A percentile compares a stretch with the other conserved stretches of the same genome.
These are phyloP conservation scores for Temnothorax longispinosus DNA, from an alignment of 1,140 invertebrate species.

Conservation along the genomic window DNA sequence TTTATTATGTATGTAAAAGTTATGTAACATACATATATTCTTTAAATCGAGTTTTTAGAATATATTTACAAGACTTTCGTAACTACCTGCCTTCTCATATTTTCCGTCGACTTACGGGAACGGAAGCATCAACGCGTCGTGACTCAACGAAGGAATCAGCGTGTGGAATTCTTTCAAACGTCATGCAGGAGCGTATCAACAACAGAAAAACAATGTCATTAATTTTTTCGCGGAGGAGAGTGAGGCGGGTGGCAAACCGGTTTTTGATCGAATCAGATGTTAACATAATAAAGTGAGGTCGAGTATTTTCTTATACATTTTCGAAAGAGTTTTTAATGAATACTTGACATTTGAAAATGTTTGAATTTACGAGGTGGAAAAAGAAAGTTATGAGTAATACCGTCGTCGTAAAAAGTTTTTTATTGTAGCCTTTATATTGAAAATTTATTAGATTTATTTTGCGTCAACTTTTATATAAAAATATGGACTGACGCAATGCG, in stretches of 20 bases:
- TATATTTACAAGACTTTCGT: constrained; percentile 50
- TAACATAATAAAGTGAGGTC: neutral
- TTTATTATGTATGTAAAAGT: constrained; percentile 13
- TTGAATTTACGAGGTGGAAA: neutral
- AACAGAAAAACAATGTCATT: constrained; percentile 5
- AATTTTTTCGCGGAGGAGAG: neutral
- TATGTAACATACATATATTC: neutral
- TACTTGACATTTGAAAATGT: neutral
- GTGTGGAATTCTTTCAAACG: constrained; percentile 16
- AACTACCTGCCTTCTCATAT: constrained; percentile 30
- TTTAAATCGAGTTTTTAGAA: constrained; percentile 37
- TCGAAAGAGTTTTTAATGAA: neutral
- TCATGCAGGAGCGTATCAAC: constrained; percentile 4
- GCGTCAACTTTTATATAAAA: constrained; percentile 66
- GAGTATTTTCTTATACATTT: neutral
- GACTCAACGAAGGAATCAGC: constrained; percentile 43
- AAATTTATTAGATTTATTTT: constrained; percentile 13
- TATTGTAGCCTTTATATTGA: neutral
- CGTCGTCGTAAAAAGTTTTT: neutral
- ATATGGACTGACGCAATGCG: constrained; percentile 73
- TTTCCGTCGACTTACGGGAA: constrained; percentile 32
- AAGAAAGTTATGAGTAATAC: neutral
- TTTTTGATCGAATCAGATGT: constrained; percentile 5
- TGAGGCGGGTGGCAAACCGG: neutral
- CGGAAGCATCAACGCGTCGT: constrained; percentile 46